These are phyloP conservation scores for Mantis religiosa DNA, from an alignment of 2,888 invertebrate genomes.

Conservation along the genomic window DNA sequence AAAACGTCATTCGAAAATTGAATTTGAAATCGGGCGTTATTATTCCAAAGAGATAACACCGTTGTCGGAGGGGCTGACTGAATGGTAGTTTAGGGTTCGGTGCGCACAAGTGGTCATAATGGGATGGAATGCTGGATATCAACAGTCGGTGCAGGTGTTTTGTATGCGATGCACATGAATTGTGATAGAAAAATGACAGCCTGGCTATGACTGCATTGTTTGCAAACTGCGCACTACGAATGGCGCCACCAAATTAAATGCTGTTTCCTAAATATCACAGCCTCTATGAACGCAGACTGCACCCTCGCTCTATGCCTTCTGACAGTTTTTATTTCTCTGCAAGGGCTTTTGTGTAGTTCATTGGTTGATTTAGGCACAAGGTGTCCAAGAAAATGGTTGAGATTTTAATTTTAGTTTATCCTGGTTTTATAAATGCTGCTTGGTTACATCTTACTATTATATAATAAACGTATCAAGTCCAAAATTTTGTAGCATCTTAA, in stretches of 20 bases:
- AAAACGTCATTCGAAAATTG: background rate
- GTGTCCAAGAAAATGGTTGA: background rate
- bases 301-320: background rate
- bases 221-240: background rate
- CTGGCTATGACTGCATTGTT: background rate
- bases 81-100: background rate
- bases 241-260: background rate
- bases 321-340: too few relatives aligned
- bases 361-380: background rate
- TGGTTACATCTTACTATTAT: too few relatives aligned
- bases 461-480: too few relatives aligned
- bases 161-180: background rate
- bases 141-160: background rate
- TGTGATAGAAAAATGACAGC: background rate
- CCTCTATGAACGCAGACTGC: background rate
- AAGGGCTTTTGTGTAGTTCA: background rate
- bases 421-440: too few relatives aligned
- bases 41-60: background rate
- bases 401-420: too few relatives aligned
- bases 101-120: background rate
- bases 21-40: background rate
- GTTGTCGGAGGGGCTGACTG: background rate
- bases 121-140: background rate
- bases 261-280: background rate
- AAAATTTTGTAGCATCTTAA: too few relatives aligned